Evolutionary conservation across 30 jellyfish, hydroid and myxozoan species (phyloP).

Genomic region (Phacellophora camtschatica): DNA sequence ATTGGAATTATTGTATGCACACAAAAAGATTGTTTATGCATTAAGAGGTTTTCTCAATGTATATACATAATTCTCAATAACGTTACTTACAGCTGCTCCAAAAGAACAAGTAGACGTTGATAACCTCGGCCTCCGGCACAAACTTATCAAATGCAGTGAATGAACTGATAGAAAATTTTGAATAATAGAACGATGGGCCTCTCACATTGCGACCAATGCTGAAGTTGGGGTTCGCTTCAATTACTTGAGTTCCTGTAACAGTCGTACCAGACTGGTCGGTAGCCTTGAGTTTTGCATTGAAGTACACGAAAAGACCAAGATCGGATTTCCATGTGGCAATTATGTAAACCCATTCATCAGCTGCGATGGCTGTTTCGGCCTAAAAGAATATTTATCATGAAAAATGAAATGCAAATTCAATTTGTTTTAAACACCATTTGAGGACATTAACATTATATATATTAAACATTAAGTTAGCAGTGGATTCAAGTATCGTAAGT

Average conservation of each 20-base stretch:
- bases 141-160: constrained; percentile 82
- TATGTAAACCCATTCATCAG: constrained; percentile 69
- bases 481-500: too few species aligned
- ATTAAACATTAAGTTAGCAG: too few species aligned
- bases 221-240: constrained; percentile 86
- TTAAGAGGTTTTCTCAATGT: too few species aligned
- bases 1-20: too few species aligned
- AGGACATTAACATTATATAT: too few species aligned
- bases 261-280: constrained; percentile 87
- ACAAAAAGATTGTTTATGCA: too few species aligned
- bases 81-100: constrained; percentile 96
- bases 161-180: constrained; percentile 72
- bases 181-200: constrained; percentile 84
- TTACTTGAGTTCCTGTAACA: constrained; percentile 67
- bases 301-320: constrained; percentile 78
- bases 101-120: constrained; percentile 81
- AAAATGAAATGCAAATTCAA: too few species aligned
- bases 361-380: constrained; percentile 58
- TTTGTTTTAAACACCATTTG: too few species aligned
- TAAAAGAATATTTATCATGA: constrained; percentile 27
- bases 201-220: constrained; percentile 92
- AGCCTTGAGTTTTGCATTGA: constrained; percentile 71
- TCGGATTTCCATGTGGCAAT: constrained; percentile 91
- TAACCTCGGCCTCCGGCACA: constrained; percentile 69
- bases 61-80: neutral